These are phyloP conservation scores for Folsomia manolachei DNA, from an alignment of 2,888 invertebrate species.

Conservation along the genomic window DNA sequence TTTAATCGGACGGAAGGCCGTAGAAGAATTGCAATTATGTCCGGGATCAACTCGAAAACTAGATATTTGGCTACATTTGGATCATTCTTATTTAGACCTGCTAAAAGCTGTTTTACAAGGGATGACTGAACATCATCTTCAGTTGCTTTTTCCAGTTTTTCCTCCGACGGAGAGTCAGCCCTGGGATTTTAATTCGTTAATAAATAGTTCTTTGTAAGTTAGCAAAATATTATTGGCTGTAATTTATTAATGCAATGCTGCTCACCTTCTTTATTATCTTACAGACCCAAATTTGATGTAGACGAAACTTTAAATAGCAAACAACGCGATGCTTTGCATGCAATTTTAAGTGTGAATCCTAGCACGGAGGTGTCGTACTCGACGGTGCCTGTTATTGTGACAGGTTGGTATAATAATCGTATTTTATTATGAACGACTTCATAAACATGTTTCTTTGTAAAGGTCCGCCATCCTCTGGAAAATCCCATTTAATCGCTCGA, in stretches of 20 bases:
- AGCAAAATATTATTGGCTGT: too few relatives aligned
- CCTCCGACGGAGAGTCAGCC: conserved; percentile 14
- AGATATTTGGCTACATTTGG: conserved; percentile 42
- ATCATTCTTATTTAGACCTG: conserved; percentile 28
- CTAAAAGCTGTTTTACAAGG: conserved; percentile 25
- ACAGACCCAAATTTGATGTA: neutral
- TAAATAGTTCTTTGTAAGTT: conserved; percentile 3
- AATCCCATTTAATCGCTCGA: conserved; percentile 75
- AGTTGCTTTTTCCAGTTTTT: conserved; percentile 41
- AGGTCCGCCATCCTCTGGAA: conserved; percentile 81
- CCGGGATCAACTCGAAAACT: conserved; percentile 27
- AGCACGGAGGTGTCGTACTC: conserved; percentile 51
- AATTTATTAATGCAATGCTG: too few relatives aligned
- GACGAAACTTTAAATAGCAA: neutral
- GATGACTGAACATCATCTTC: conserved; percentile 33
- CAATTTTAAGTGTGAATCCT: neutral
- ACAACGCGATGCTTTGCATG: conserved; percentile 3
- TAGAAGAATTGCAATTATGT: conserved; percentile 33
- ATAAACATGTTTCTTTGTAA: conserved; percentile 23
- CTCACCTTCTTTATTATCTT: neutral
- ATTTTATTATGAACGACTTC: neutral
- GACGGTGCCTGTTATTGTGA: conserved; percentile 65
- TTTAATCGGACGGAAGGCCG: conserved; percentile 34
- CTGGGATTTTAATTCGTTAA: conserved; percentile 24
- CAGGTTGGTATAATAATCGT: conserved; percentile 56